Evolutionary conservation across 2,888 invertebrate genomes (phyloP), one percentile per base, ranked within the genome.

Genomic region (Clitarchus hookeri): DNA sequence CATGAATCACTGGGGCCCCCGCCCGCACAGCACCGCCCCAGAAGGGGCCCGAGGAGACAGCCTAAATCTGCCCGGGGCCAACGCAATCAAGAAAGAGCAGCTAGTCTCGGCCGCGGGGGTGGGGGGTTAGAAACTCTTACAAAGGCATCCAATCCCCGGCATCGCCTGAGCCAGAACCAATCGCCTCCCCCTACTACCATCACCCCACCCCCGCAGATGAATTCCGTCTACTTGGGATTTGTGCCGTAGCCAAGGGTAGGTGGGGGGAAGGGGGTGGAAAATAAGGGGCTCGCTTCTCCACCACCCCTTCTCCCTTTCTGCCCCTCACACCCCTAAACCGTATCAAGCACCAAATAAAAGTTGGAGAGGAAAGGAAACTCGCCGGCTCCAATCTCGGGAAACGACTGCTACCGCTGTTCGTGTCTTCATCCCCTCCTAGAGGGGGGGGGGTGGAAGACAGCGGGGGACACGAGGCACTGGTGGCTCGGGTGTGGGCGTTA

Each of bases 311-410:
- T 23, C 13, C 65, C 65, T 9, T 16, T 16, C 65, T 23, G 19
- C 11, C 36, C 26, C 44, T 79, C 77, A 16, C 26, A n/a, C 85
- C 84, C 11, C 86, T 84, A 87, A 87, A 87, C 83, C 86, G 86
- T 86, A 87, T 87, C 87, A 87, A 86, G 86, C 86, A 87, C 84
- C 87, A 86, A 87, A 87, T 87, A 87, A 87, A 87, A 87, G 83
- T 87, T 87, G 85, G 84, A 84, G 54, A 44, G 54, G 54, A 44
- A 82, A 85, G 6, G 54, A 48, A 83, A 85, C 79, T 54, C 54
- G 48, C 26, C 44, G n/a, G 53, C 65, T 65, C 65, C 65, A 65
- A 65, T 65, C 65, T 65, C 79, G 6, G 27, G 79, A 44, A 44
- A 44, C 85, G 53, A 25, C 36, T 26, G 6, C 48, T 53, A 25